Percentiles rank a stretch among this genome's conserved stretches.
These are phyloP conservation scores for Salvator merianae DNA, from an alignment of 2,113 vertebrate species.

Conservation along the genomic window DNA sequence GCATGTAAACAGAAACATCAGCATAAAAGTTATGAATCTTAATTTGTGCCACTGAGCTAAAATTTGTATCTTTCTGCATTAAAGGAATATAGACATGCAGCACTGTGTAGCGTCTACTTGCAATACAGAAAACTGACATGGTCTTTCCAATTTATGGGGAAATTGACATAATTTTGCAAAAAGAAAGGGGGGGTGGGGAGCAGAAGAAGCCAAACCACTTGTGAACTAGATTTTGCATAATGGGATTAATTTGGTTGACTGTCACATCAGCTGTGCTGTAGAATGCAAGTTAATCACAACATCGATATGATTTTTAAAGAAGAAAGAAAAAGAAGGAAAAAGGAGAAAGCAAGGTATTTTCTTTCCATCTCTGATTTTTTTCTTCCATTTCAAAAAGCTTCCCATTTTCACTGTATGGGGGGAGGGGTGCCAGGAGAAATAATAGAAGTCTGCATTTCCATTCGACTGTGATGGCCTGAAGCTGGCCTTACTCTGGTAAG, in stretches of 20 bases:
- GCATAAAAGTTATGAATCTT: slow-evolving; percentile 78
- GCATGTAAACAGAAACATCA: slow-evolving; percentile 72
- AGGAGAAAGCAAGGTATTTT: slow-evolving; percentile 53
- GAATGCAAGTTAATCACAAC: slow-evolving; percentile 80
- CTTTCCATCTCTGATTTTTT: slow-evolving; percentile 48
- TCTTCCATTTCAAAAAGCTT: slow-evolving; percentile 48
- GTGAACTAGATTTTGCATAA: slow-evolving; percentile 83
- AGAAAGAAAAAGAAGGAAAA: slow-evolving; percentile 54
- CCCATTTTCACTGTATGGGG: slow-evolving; percentile 10
- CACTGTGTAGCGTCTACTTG: slow-evolving; percentile 63
- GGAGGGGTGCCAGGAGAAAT: slow-evolving; percentile 35
- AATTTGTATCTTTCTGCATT: slow-evolving; percentile 70
- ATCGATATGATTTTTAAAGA: slow-evolving; percentile 69
- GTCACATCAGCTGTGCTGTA: slow-evolving; percentile 76
- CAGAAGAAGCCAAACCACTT: slow-evolving; percentile 73
- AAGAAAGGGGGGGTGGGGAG: slow-evolving; percentile 54
- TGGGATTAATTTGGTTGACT: slow-evolving; percentile 84
- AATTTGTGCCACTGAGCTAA: slow-evolving; percentile 73
- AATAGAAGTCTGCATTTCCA: neutral
- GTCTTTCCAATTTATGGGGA: slow-evolving; percentile 76
- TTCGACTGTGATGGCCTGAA: neutral
- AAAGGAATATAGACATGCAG: slow-evolving; percentile 68
- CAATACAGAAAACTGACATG: slow-evolving; percentile 75
- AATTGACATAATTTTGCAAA: slow-evolving; percentile 80
- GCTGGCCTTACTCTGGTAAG: slow-evolving; percentile 16